Evolutionary conservation across 1,140 invertebrate species (phyloP).

Genomic region (Drosophila kohkoa): DNA sequence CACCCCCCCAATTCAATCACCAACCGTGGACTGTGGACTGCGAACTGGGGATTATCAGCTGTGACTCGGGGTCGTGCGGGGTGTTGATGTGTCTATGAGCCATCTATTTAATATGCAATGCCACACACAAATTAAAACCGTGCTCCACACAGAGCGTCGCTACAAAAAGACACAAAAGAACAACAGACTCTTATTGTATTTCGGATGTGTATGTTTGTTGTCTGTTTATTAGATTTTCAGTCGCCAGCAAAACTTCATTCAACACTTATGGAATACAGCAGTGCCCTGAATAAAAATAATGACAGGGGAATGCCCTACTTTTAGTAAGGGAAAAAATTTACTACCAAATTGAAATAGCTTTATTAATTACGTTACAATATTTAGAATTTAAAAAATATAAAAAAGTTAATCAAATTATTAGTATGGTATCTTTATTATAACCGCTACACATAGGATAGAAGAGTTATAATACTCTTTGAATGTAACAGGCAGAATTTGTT

Average conservation of each 20-base stretch:
- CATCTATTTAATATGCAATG: slow-evolving; percentile 69
- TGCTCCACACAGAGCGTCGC: slow-evolving; percentile 36
- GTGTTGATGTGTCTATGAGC: slow-evolving; percentile 36
- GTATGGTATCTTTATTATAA: too few relatives aligned
- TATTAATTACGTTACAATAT: too few relatives aligned
- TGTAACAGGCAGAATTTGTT: too few relatives aligned
- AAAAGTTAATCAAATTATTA: too few relatives aligned
- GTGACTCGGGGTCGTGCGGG: background rate
- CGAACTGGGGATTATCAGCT: background rate
- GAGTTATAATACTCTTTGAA: too few relatives aligned
- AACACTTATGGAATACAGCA: slow-evolving; percentile 43
- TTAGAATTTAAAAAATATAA: too few relatives aligned
- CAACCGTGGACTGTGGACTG: slow-evolving; percentile 6
- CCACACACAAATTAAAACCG: slow-evolving; percentile 72
- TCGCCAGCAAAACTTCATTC: slow-evolving; percentile 72
- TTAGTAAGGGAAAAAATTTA: too few relatives aligned
- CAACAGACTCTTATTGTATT: slow-evolving; percentile 62
- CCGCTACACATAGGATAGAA: too few relatives aligned
- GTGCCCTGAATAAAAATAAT: too few relatives aligned
- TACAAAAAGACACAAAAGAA: slow-evolving; percentile 27
- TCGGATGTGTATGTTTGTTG: slow-evolving; percentile 54
- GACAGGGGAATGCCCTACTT: too few relatives aligned
- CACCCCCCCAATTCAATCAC: slow-evolving; percentile 57
- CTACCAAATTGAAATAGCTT: too few relatives aligned
- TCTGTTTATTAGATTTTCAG: slow-evolving; percentile 73